phyloP scores from a whole-genome alignment of 2,888 invertebrate genomes.

The Acronicta aceris region DNA sequence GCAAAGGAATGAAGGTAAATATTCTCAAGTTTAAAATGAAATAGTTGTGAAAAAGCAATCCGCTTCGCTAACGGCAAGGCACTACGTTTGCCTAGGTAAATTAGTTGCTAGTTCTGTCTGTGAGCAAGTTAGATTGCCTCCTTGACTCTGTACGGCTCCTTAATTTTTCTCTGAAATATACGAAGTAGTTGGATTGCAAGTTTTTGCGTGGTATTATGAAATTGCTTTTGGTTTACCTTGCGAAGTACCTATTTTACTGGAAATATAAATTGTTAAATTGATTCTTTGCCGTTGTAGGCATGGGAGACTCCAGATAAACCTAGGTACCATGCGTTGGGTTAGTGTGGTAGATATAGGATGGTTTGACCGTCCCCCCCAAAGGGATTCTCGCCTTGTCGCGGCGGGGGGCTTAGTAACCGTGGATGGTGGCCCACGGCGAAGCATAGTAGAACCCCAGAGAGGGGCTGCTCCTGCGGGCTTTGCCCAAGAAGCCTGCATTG shows the following conservation, averaged over 20 bases:
- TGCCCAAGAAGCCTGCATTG: no score
- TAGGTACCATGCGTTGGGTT: no score
- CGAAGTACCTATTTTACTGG: not conserved
- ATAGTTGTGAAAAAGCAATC: constrained; percentile 73
- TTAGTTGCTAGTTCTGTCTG: constrained; percentile 77
- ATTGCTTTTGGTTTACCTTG: constrained; percentile 14
- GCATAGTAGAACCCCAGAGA: no score
- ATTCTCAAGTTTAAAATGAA: constrained; percentile 69
- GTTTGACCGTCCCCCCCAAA: no score
- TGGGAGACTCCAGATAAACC: no score
- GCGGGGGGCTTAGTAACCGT: no score
- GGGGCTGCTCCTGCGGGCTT: no score
- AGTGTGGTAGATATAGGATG: no score
- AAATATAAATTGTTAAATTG: no score
- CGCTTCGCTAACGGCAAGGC: constrained; percentile 59
- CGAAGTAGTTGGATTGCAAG: constrained; percentile 24
- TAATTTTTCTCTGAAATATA: constrained; percentile 65
- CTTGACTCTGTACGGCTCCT: constrained; percentile 66
- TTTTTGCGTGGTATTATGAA: constrained; percentile 13
- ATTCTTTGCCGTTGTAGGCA: no score
- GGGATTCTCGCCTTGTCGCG: no score
- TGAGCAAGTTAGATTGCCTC: constrained; percentile 80
- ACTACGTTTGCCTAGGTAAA: constrained; percentile 74
- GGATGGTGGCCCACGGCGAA: no score
- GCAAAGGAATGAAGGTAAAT: constrained; percentile 58